phyloP scores from a whole-genome alignment of 1,140 invertebrate genomes.

The Zaprionus lachaisei region DNA sequence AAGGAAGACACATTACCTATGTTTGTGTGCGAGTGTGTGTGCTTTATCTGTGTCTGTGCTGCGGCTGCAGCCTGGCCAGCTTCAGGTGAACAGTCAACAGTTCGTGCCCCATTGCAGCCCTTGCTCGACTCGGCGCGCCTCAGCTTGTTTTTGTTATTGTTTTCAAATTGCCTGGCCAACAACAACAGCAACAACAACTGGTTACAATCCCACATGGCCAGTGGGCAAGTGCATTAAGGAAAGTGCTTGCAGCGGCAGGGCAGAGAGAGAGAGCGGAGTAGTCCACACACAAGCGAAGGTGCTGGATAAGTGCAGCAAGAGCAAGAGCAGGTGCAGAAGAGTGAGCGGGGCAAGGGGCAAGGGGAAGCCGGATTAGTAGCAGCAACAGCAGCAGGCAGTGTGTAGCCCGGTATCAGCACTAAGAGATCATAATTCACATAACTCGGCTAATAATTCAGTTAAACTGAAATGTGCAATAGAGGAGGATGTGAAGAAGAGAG shows the following conservation, averaged over 20 bases:
- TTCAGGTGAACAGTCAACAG: conserved; percentile 64
- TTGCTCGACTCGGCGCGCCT: background rate
- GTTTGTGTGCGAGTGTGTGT: conserved; percentile 10
- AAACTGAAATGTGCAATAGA: conserved; percentile 76
- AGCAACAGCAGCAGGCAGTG: conserved; percentile 19
- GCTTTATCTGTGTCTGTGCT: conserved; percentile 20
- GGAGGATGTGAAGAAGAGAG: conserved; percentile 9
- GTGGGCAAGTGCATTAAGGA: conserved; percentile 81
- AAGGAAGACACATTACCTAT: background rate
- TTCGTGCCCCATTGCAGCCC: conserved; percentile 34
- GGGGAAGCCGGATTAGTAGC: conserved; percentile 3
- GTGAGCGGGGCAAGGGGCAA: background rate
- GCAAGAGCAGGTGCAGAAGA: conserved; percentile 15
- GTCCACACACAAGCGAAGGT: conserved; percentile 17
- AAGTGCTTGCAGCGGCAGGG: conserved; percentile 51
- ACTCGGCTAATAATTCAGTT: conserved; percentile 82
- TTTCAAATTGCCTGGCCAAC: conserved; percentile 62
- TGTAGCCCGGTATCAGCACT: conserved; percentile 66
- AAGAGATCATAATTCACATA: conserved; percentile 82
- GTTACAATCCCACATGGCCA: conserved; percentile 76
- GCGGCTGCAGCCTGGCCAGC: conserved; percentile 13
- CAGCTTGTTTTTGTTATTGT: conserved; percentile 61
- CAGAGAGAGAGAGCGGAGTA: background rate
- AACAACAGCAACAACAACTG: conserved; percentile 35
- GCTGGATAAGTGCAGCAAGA: conserved; percentile 34